phyloP scores from a whole-genome alignment of 1,140 invertebrate species.

The Mesaphorura yosii region DNA sequence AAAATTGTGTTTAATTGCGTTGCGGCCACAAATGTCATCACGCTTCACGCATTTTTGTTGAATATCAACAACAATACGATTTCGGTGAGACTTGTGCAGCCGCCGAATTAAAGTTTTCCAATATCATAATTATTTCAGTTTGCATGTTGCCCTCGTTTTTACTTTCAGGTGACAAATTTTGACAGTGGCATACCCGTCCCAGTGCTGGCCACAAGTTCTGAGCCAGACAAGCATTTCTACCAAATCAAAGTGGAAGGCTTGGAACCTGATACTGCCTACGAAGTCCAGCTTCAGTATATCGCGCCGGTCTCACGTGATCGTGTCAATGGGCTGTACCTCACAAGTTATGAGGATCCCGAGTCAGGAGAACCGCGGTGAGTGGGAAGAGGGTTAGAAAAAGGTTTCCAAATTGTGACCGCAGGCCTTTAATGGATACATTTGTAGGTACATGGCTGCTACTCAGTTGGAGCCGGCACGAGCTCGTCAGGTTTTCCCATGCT shows the following conservation, averaged over 20 bases:
- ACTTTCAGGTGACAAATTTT: background rate
- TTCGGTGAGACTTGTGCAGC: too few relatives aligned
- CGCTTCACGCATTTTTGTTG: conserved; percentile 3
- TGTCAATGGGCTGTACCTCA: conserved; percentile 5
- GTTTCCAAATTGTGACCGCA: background rate
- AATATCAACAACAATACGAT: background rate
- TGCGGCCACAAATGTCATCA: conserved; percentile 2
- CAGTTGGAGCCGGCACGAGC: conserved; percentile 8
- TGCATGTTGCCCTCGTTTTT: background rate
- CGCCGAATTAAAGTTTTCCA: too few relatives aligned
- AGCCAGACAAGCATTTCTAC: conserved; percentile 6
- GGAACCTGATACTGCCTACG: background rate
- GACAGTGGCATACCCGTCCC: background rate
- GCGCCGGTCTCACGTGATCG: conserved; percentile 6
- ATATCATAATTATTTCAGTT: too few relatives aligned
- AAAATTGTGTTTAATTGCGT: conserved; percentile 9
- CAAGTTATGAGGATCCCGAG: conserved; percentile 4
- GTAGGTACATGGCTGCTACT: background rate
- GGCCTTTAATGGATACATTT: background rate
- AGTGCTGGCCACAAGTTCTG: background rate
- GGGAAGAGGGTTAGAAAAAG: background rate
- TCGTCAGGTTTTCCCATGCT: conserved; percentile 13
- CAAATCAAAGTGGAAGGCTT: background rate
- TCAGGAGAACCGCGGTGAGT: background rate
- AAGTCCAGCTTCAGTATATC: conserved; percentile 3